Percentiles rank a stretch among this genome's conserved stretches.
Conservation (phyloP, 2,113 vertebrate species). For the Macroglossus sobrinus region DNA sequence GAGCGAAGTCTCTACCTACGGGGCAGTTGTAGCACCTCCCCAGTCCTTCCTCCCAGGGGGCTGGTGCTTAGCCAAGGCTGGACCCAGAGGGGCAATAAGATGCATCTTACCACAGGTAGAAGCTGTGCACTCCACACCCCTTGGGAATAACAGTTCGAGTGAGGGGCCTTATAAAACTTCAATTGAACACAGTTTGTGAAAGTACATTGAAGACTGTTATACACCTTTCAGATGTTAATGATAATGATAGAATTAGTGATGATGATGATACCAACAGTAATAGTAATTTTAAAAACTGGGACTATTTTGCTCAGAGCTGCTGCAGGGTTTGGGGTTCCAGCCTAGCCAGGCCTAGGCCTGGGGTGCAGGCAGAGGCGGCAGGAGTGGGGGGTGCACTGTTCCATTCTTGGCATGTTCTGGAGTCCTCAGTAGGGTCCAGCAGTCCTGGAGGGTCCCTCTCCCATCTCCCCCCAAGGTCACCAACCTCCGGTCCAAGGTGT, state of each 20-base stretch:
- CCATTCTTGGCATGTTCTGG: not conserved
- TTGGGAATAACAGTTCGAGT: not conserved
- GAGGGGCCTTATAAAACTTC: too few relatives aligned
- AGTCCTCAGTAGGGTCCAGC: not conserved
- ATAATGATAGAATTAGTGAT: not conserved
- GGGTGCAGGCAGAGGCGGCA: fast-evolving
- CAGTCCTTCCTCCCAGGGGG: not conserved
- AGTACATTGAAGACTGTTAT: not conserved
- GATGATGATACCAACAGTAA: not conserved
- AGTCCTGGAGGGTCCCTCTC: not conserved
- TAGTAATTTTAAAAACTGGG: not conserved
- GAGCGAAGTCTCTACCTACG: not conserved
- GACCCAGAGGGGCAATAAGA: not conserved
- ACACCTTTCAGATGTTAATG: not conserved
- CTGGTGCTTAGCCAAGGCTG: not conserved
- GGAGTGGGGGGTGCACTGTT: fast-evolving
- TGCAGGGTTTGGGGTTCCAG: not conserved
- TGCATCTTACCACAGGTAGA: fast-evolving
- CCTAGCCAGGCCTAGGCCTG: not conserved
- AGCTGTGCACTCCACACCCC: too few relatives aligned
- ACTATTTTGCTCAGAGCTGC: not conserved
- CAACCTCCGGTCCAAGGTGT: conserved; percentile 82
- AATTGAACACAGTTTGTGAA: not conserved
- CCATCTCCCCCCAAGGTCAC: conserved; percentile 74
- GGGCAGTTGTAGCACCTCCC: not conserved